A percentile compares a stretch with the other conserved stretches of the same genome.
These are phyloP conservation scores for Riptortus pedestris DNA, from an alignment of 1,140 invertebrate species.

Conservation along the genomic window DNA sequence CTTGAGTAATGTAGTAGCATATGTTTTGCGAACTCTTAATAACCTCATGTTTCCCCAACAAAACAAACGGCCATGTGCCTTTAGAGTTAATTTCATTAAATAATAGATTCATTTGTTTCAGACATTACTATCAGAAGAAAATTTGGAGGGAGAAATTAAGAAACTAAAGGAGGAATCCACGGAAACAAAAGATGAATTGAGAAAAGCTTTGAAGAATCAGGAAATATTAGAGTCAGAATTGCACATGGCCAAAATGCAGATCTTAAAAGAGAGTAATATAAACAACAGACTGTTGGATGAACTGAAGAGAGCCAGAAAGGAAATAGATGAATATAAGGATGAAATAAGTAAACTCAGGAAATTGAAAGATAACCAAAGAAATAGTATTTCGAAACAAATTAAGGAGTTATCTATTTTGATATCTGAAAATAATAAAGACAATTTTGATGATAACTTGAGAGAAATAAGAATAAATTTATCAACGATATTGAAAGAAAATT, in stretches of 20 bases:
- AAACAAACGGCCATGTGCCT: too few species aligned
- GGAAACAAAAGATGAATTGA: not conserved
- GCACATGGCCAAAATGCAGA: conserved; percentile 1
- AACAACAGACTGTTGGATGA: conserved; percentile 8
- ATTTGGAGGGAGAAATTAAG: not conserved
- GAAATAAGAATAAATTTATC: conserved; percentile 12
- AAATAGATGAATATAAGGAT: not conserved
- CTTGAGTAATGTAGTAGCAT: not conserved
- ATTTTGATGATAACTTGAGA: not conserved
- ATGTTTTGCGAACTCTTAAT: not conserved
- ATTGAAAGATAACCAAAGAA: not conserved
- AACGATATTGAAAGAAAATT: conserved; percentile 12
- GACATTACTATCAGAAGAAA: too few species aligned
- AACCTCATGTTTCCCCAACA: too few species aligned
- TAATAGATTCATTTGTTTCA: too few species aligned
- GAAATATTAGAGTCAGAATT: not conserved
- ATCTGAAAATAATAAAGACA: conserved; percentile 1
- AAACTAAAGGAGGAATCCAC: not conserved
- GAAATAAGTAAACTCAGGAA: conserved; percentile 1
- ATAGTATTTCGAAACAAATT: not conserved
- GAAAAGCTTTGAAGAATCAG: not conserved
- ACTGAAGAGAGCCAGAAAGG: conserved; percentile 3
- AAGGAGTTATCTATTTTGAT: not conserved
- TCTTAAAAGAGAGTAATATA: conserved; percentile 12
- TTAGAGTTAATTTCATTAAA: too few species aligned